Conservation (phyloP, 2,888 invertebrate species). For the Diaphora mendica region DNA sequence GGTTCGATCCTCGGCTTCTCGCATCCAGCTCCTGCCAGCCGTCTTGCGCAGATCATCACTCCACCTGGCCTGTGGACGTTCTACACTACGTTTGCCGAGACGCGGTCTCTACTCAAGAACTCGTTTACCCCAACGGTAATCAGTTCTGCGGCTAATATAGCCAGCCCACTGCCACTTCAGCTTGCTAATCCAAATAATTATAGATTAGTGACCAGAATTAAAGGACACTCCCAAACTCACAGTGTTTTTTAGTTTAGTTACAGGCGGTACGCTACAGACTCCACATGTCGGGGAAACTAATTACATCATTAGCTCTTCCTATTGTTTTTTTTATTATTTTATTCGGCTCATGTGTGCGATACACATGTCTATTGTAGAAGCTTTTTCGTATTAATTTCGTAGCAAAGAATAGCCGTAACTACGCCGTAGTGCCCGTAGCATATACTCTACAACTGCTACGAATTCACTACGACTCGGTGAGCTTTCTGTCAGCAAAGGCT, state of each 20-base stretch:
- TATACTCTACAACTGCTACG: neutral
- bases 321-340: neutral
- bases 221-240: neutral
- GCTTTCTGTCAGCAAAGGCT: neutral
- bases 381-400: neutral
- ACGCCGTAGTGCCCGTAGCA: constrained; percentile 16
- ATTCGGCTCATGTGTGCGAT: neutral
- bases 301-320: neutral
- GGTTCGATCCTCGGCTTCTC: no score
- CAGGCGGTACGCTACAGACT: neutral
- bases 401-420: neutral
- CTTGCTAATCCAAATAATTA: no score
- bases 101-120: no score
- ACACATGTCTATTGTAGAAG: neutral
- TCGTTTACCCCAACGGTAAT: no score
- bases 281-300: neutral
- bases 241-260: no score
- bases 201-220: neutral
- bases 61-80: no score
- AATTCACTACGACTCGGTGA: neutral
- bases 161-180: no score
- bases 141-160: no score
- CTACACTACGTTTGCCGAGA: no score
- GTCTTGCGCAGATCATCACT: no score
- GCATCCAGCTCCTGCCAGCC: no score